These are phyloP conservation scores for Manduca sexta DNA, from an alignment of 1,140 invertebrate genomes.

Conservation along the genomic window DNA sequence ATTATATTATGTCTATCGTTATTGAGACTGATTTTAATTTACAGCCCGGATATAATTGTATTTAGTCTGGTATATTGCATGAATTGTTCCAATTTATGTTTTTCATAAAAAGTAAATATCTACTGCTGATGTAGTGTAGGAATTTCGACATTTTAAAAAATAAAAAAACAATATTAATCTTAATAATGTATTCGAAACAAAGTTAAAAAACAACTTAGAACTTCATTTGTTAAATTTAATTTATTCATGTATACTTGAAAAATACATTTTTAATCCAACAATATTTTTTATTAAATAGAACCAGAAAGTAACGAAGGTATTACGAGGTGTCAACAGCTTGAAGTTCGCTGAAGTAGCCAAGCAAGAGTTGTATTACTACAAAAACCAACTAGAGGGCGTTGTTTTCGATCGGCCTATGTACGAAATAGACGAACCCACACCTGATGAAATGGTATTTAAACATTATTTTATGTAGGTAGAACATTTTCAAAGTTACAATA, in stretches of 20 bases:
- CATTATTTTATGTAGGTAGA: background rate
- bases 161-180: no score
- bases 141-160: no score
- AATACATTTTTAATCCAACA: background rate
- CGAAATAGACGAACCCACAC: conserved; percentile 39
- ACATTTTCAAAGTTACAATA: no score
- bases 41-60: no score
- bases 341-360: conserved; percentile 39
- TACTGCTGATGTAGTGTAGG: no score
- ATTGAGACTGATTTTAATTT: no score
- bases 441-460: conserved; percentile 40
- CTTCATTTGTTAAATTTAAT: background rate
- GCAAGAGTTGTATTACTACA: conserved; percentile 33
- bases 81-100: no score
- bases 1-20: no score
- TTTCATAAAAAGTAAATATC: no score
- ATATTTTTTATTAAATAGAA: conserved; percentile 39
- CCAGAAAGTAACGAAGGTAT: conserved; percentile 41
- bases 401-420: conserved; percentile 27
- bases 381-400: conserved; percentile 16
- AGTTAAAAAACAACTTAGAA: no score
- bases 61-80: no score
- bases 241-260: background rate
- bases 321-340: conserved; percentile 47
- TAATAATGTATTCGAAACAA: no score